Conservation (phyloP, 2,113 vertebrate species). For the Atlantisia rogersi region DNA sequence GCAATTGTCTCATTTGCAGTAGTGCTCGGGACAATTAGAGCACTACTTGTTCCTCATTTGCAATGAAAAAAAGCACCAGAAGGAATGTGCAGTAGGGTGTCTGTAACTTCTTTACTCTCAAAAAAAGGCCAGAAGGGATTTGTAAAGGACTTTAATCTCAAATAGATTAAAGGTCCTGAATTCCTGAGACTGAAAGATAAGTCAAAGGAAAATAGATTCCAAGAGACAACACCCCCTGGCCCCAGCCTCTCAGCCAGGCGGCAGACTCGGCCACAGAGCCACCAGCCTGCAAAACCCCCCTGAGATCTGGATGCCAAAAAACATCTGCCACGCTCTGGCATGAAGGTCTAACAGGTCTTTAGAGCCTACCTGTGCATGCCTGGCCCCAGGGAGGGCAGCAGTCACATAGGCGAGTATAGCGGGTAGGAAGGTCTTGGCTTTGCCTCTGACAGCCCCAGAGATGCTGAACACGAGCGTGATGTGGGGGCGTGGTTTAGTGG, state of each 20-base stretch:
- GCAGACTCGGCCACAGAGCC: not conserved
- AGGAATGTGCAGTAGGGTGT: slow-evolving; percentile 43
- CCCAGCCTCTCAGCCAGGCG: not conserved
- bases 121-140: slow-evolving; percentile 57
- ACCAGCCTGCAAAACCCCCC: not conserved
- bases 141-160: slow-evolving; percentile 68
- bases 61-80: not conserved
- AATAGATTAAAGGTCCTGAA: slow-evolving; percentile 66
- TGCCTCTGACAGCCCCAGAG: not conserved
- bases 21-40: slow-evolving; percentile 7
- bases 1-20: not conserved
- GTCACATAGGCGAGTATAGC: not conserved
- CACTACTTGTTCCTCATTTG: slow-evolving; percentile 34
- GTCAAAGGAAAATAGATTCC: slow-evolving; percentile 61
- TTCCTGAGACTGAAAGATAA: slow-evolving; percentile 66
- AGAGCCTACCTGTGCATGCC: not conserved
- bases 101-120: slow-evolving; percentile 49
- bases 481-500: too few relatives aligned
- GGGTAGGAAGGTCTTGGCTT: not conserved
- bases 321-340: not conserved
- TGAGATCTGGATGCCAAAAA: not conserved
- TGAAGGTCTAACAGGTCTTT: not conserved
- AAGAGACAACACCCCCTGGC: slow-evolving; percentile 35
- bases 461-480: not conserved
- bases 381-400: not conserved